These are phyloP conservation scores for Stegodyphus mimosarum DNA, from an alignment of 1,140 invertebrate species.

Conservation along the genomic window DNA sequence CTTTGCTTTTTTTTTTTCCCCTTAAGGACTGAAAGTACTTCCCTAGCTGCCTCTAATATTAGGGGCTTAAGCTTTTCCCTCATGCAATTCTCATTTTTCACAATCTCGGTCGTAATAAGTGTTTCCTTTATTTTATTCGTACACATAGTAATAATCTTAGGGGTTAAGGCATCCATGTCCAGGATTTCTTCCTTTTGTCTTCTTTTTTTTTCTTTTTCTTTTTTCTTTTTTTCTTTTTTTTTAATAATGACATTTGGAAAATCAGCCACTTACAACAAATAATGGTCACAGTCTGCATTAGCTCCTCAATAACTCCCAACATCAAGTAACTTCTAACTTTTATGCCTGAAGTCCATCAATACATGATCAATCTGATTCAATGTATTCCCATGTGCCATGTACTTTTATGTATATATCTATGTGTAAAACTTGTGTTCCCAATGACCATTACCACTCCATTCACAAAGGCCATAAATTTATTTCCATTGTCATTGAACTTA, in stretches of 20 bases:
- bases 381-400: neutral
- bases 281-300: neutral
- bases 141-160: neutral
- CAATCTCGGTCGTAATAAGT: neutral
- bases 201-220: no score
- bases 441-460: no score
- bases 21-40: neutral
- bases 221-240: no score
- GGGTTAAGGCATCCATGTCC: neutral
- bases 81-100: neutral
- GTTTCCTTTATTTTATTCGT: constrained; percentile 10
- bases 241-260: neutral
- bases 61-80: neutral
- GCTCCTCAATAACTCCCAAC: neutral
- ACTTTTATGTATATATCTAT: no score
- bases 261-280: neutral
- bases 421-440: no score
- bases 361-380: neutral
- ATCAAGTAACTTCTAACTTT: constrained; percentile 8
- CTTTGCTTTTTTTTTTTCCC: neutral
- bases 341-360: neutral
- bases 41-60: neutral
- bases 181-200: neutral
- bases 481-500: no score
- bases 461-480: no score